A percentile compares a stretch with the other conserved stretches of the same genome.
phyloP scores from a whole-genome alignment of 2,888 invertebrate species.

The Magallana nippona region DNA sequence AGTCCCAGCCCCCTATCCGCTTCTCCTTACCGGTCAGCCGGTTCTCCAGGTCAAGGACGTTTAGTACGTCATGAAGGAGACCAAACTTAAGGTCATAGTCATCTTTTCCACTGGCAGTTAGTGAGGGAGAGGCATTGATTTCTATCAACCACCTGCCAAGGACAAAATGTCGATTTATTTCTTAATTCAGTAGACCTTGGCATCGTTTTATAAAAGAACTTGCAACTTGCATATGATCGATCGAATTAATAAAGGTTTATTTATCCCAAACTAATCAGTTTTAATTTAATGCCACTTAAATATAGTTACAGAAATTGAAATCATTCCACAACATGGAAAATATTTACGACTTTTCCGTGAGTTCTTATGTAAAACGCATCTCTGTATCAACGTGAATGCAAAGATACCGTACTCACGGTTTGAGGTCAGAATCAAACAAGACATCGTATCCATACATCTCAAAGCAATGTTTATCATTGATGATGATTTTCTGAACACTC shows the following conservation, averaged over 20 bases:
- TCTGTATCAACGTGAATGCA: too few relatives aligned
- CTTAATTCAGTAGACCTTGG: neutral
- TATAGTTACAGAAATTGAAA: too few relatives aligned
- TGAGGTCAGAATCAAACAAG: constrained; percentile 82
- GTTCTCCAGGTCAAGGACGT: constrained; percentile 83
- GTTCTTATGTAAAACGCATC: too few relatives aligned
- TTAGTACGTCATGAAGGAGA: constrained; percentile 83
- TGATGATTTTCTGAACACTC: constrained; percentile 82
- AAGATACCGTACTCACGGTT: constrained; percentile 80
- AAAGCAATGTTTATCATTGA: constrained; percentile 84
- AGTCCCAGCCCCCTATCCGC: constrained; percentile 84
- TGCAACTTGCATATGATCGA: too few relatives aligned
- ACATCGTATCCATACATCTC: constrained; percentile 85
- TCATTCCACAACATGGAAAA: too few relatives aligned
- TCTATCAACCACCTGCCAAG: constrained; percentile 82
- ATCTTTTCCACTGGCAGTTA: constrained; percentile 83
- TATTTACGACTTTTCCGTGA: too few relatives aligned
- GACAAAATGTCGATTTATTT: neutral
- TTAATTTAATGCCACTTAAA: too few relatives aligned
- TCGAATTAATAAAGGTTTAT: too few relatives aligned
- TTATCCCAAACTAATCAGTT: too few relatives aligned
- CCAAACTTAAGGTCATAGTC: constrained; percentile 84
- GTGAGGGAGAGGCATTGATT: constrained; percentile 84
- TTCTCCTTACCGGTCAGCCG: constrained; percentile 82
- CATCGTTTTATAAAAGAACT: too few relatives aligned